Evolutionary conservation across 1,140 invertebrate species (phyloP).

Genomic region (Arion vulgaris): DNA sequence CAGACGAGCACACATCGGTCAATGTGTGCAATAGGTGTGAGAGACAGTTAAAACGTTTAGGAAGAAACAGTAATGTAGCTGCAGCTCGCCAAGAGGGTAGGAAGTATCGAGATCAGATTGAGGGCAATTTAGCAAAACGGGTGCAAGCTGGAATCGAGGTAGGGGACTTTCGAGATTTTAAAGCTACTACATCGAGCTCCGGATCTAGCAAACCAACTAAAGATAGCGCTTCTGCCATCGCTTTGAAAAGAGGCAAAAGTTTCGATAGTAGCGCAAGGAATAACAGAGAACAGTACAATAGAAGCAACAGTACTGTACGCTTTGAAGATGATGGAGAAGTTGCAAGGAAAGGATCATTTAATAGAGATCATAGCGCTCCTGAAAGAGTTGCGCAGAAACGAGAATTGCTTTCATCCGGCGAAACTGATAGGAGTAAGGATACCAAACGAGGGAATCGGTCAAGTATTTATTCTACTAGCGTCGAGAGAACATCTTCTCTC

Average conservation of each 20-base stretch:
- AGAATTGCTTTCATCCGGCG: not conserved
- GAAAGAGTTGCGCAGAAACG: not conserved
- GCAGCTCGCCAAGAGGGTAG: constrained; percentile 13
- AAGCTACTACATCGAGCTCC: not conserved
- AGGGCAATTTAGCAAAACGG: constrained; percentile 17
- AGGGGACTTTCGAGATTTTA: not conserved
- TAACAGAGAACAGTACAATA: not conserved
- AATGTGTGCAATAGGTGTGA: constrained; percentile 33
- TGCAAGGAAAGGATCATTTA: not conserved
- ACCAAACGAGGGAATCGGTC: not conserved
- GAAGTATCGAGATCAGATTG: constrained; percentile 13
- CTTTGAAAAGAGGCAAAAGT: not conserved
- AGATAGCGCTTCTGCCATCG: not conserved
- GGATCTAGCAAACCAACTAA: not conserved
- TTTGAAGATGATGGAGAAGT: not conserved
- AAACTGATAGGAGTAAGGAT: not conserved
- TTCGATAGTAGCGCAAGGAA: not conserved
- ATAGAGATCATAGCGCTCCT: not conserved
- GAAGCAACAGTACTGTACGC: not conserved
- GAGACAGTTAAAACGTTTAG: constrained; percentile 28
- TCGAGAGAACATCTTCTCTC: not conserved
- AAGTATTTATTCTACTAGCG: not conserved
- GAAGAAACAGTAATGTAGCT: constrained; percentile 17
- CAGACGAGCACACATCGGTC: not conserved
- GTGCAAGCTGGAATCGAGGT: constrained; percentile 1